Percentiles rank a stretch among this genome's conserved stretches.
phyloP scores from a whole-genome alignment of 2,888 invertebrate species.

The Athetis lepigone region DNA sequence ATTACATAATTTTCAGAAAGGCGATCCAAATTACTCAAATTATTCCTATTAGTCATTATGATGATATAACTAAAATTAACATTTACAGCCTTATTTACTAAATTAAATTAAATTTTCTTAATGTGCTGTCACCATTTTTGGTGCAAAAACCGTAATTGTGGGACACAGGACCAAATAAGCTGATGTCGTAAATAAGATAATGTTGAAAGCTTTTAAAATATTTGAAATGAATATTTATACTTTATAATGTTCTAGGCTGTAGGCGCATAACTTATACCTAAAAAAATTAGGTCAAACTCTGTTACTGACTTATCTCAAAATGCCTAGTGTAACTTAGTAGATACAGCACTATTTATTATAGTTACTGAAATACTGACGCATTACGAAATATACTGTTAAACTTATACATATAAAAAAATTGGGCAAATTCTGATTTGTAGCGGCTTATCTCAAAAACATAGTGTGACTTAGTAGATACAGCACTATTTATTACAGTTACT shows the following conservation, averaged over 20 bases:
- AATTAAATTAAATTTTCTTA: conserved; percentile 32
- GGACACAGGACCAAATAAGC: conserved; percentile 38
- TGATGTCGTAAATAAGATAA: conserved; percentile 16
- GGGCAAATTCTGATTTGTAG: not conserved
- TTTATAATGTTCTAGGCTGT: not conserved
- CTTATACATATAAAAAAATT: no score
- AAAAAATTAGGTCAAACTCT: conserved; percentile 8
- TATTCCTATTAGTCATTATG: conserved; percentile 25
- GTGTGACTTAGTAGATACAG: not conserved
- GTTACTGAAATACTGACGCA: conserved; percentile 53
- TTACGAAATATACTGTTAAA: conserved; percentile 75
- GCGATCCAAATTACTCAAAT: conserved; percentile 20
- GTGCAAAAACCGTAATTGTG: conserved; percentile 21
- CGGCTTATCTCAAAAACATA: not conserved
- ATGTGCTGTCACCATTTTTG: conserved; percentile 36
- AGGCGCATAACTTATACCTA: not conserved
- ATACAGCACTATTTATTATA: conserved; percentile 47
- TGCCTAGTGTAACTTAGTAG: not conserved
- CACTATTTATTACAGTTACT: conserved; percentile 58
- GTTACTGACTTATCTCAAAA: not conserved
- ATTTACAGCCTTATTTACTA: conserved; percentile 17
- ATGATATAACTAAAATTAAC: conserved; percentile 32
- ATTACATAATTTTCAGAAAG: conserved; percentile 22
- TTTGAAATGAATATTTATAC: conserved; percentile 24
- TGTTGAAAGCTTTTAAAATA: conserved; percentile 10